Base-by-base conservation (phyloP, 2,888 invertebrate genomes). In the Pantelozetes paolii region DNA sequence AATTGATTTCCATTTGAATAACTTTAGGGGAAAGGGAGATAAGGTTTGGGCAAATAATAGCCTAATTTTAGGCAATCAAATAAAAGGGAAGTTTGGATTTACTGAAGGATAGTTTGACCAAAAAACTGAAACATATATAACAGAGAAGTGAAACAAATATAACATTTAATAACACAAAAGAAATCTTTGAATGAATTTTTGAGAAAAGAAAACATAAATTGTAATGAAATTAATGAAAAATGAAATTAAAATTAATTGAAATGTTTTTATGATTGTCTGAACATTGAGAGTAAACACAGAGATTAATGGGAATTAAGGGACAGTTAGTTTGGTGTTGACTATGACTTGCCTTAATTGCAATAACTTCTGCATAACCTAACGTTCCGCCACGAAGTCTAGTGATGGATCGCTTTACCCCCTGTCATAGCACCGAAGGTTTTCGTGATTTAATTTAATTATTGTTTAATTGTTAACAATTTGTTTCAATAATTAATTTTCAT, bases 381-480 rank as follows among this genome's bases (percentile, higher is more conserved):
- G 90, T 89, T 81, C 91, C 91, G 82, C 91, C 90, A 82, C 90
- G 89, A 84, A 92, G 88, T 83, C 92, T 90, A 84, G 90, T 91
- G 86, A 94, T 92, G 79, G 94, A 94, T 84, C 94, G 87, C 87
- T 94, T 94, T 86, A 94, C 89, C 82, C 81, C 93, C 92, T 91
- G 88, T 83, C 36, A 36, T 36, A 8, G 5, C 6, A 15, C 18
- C n/a, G 45, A 18, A 11, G 2, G 15, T 45, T 45, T 45, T 45
- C 15, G 2, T 13, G 45, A 15, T 11, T 18, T 11, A 45, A 45
- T 45, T 18, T 18, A 11, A 45, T 45, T 45, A 18, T 45, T 36
- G 36, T 36, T 36, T 36, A 36, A 36, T 11, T 36, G 5, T 36
- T 36, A 11, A 36, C 11, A 48, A 48, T 48, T 48, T 11, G 15